Percentiles rank a stretch among this genome's conserved stretches.
These are phyloP conservation scores for Heliconius ismenius DNA, from an alignment of 2,888 invertebrate species.

Conservation along the genomic window DNA sequence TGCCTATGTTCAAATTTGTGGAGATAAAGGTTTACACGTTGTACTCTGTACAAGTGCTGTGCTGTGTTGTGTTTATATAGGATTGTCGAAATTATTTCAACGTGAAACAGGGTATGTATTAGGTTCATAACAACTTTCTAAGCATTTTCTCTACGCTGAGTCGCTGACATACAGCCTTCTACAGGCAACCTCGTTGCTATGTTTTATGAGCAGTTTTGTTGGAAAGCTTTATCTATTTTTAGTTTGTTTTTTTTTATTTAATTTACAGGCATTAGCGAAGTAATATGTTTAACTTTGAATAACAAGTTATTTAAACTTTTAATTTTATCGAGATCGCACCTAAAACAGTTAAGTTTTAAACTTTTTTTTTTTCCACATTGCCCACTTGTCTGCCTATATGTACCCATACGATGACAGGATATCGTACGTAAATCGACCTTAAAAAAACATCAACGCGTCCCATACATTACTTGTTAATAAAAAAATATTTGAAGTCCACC, in stretches of 20 bases:
- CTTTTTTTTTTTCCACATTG: neutral
- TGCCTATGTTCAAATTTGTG: slow-evolving; percentile 77
- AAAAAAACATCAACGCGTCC: slow-evolving; percentile 67
- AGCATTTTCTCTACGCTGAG: slow-evolving; percentile 39
- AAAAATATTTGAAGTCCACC: neutral
- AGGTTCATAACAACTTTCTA: slow-evolving; percentile 46
- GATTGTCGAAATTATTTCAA: slow-evolving; percentile 65
- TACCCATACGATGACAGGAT: neutral
- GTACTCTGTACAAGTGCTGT: slow-evolving; percentile 60
- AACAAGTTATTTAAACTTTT: neutral
- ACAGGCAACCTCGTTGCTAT: slow-evolving; percentile 28
- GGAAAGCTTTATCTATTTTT: slow-evolving; percentile 10
- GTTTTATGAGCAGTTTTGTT: slow-evolving; percentile 10
- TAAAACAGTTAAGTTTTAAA: neutral
- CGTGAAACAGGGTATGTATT: slow-evolving; percentile 70
- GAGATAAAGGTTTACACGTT: slow-evolving; percentile 61
- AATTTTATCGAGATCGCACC: neutral
- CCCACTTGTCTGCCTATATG: neutral
- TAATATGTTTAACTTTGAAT: neutral
- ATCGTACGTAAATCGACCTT: slow-evolving; percentile 45
- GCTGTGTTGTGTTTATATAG: slow-evolving; percentile 64
- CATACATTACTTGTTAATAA: slow-evolving; percentile 43
- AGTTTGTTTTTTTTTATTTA: neutral
- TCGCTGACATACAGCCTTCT: slow-evolving; percentile 39
- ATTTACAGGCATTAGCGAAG: neutral